phyloP scores from a whole-genome alignment of 2,888 invertebrate genomes.

The Morpho helenor region DNA sequence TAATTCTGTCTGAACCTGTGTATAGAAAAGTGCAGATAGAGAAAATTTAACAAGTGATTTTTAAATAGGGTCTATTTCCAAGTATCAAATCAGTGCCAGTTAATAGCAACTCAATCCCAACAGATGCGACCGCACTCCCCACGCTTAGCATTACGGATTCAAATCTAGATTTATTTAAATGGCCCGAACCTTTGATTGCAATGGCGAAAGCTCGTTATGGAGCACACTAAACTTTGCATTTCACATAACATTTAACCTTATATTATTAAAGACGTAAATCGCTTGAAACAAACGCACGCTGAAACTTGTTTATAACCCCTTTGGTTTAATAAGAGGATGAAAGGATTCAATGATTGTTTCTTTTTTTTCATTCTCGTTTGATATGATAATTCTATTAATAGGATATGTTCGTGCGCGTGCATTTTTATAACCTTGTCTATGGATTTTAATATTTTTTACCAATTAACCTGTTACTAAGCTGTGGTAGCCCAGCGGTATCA shows the following conservation, averaged over 20 bases:
- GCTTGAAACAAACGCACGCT: slow-evolving; percentile 17
- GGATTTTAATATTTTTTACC: slow-evolving; percentile 3
- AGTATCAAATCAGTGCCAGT: slow-evolving; percentile 7
- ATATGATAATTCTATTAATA: slow-evolving; percentile 73
- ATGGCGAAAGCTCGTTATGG: slow-evolving; percentile 56
- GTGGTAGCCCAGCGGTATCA: too few species aligned
- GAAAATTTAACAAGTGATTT: slow-evolving; percentile 12
- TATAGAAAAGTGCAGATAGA: too few species aligned
- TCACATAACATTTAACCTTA: slow-evolving; percentile 26
- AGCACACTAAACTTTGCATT: slow-evolving; percentile 33
- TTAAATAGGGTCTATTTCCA: slow-evolving; percentile 2
- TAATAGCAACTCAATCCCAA: slow-evolving; percentile 11
- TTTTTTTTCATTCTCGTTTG: slow-evolving; percentile 65
- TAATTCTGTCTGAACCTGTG: too few species aligned
- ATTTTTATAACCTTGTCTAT: slow-evolving; percentile 42
- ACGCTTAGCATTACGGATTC: slow-evolving; percentile 47
- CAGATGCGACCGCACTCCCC: slow-evolving; percentile 28
- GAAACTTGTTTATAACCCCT: slow-evolving; percentile 51
- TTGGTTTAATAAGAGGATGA: slow-evolving; percentile 69
- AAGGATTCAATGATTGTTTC: slow-evolving; percentile 65
- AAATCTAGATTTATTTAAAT: slow-evolving; percentile 72
- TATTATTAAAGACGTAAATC: slow-evolving; percentile 14
- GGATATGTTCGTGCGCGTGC: slow-evolving; percentile 64
- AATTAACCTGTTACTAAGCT: not conserved
- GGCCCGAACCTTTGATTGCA: slow-evolving; percentile 66